These are phyloP conservation scores for Laupala kohalensis DNA, from an alignment of 1,140 invertebrate genomes.

Conservation along the genomic window DNA sequence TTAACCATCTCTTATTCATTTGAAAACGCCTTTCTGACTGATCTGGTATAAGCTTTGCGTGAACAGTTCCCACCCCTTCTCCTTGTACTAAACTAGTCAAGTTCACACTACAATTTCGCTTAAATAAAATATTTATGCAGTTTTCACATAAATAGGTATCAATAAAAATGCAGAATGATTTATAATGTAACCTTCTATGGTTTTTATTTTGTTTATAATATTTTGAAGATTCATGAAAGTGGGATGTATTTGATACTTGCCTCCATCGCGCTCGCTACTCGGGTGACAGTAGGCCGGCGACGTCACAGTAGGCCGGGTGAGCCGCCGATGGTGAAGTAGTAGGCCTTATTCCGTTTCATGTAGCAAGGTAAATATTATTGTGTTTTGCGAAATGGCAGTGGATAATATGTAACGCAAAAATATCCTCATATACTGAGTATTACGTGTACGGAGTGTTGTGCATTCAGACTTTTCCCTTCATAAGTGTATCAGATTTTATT, in stretches of 20 bases:
- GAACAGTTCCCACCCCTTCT: not conserved
- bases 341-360: constrained; percentile 36
- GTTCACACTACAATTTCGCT: no score
- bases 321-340: constrained; percentile 35
- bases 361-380: constrained; percentile 36
- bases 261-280: not conserved
- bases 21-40: no score
- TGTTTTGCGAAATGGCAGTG: constrained; percentile 2
- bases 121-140: no score
- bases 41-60: no score
- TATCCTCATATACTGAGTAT: not conserved
- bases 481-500: constrained; percentile 4
- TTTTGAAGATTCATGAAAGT: not conserved
- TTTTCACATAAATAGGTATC: no score
- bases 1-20: no score
- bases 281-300: constrained; percentile 34
- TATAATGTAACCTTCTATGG: no score
- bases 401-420: not conserved
- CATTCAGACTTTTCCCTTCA: not conserved
- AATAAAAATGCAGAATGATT: no score
- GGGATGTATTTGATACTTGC: not conserved
- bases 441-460: not conserved
- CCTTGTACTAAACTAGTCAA: not conserved
- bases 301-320: constrained; percentile 39
- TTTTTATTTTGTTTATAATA: no score